phyloP scores from a whole-genome alignment of 2,113 vertebrate species.

The Megaptera novaeangliae region DNA sequence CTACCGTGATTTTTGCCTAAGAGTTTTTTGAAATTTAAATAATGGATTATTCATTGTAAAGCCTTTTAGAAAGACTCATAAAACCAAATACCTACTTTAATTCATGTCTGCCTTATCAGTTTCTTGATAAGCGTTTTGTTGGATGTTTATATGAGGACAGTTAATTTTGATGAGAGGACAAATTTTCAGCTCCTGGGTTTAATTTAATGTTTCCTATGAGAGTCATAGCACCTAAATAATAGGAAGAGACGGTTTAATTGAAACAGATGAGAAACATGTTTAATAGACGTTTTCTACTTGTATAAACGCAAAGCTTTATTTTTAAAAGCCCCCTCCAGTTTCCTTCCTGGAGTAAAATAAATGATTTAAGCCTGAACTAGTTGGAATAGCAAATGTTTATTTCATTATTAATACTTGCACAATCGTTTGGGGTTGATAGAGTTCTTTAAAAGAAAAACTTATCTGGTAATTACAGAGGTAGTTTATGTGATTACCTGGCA shows the following conservation, averaged over 20 bases:
- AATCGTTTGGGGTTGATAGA: background rate
- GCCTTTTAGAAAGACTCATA: background rate
- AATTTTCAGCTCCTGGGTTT: background rate
- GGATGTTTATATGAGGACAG: background rate
- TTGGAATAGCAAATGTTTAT: background rate
- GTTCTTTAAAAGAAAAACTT: background rate
- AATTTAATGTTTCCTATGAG: background rate
- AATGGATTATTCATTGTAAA: conserved; percentile 6
- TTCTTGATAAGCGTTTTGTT: background rate
- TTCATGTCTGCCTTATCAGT: background rate
- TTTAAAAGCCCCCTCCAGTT: background rate
- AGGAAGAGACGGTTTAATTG: background rate
- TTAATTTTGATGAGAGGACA: background rate
- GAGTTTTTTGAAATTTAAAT: background rate
- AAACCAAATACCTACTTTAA: background rate
- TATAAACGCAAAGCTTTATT: background rate
- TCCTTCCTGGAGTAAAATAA: background rate
- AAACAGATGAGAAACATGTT: background rate
- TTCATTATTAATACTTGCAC: background rate
- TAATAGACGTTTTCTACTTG: background rate
- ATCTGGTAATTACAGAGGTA: background rate
- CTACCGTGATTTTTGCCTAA: background rate
- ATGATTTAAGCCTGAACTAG: background rate
- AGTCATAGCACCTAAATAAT: background rate
- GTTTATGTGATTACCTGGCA: background rate